Conservation (phyloP, 2,113 vertebrate genomes). For the Clinocottus analis region DNA sequence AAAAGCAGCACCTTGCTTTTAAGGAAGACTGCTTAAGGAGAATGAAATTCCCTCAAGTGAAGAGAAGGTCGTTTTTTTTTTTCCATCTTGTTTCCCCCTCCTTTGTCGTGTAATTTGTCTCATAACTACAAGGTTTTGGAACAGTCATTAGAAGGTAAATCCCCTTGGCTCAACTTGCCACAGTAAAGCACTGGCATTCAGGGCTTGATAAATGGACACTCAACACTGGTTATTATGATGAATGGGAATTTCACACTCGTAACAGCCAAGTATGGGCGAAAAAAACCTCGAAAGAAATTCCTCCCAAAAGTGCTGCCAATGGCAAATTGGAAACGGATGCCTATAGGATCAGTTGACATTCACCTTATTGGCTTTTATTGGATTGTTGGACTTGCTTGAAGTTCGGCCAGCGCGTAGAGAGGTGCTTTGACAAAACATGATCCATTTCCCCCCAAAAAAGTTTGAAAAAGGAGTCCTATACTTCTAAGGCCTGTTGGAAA, state of each 20-base stretch:
- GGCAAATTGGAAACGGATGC: conserved; percentile 73
- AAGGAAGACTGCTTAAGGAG: conserved; percentile 18
- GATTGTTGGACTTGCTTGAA: conserved; percentile 53
- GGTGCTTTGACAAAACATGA: conserved; percentile 29
- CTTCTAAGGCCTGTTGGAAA: neutral
- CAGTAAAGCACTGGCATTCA: conserved; percentile 51
- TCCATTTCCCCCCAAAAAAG: conserved; percentile 44
- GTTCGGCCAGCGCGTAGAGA: conserved; percentile 12
- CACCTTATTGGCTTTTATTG: conserved; percentile 59
- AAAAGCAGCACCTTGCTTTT: conserved; percentile 24
- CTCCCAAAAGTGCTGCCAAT: conserved; percentile 66
- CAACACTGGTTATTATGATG: conserved; percentile 83
- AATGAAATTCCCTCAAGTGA: conserved; percentile 1
- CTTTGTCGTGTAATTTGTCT: conserved; percentile 70
- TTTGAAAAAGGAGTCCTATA: conserved; percentile 36
- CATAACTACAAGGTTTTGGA: conserved; percentile 64
- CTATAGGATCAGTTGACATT: conserved; percentile 67
- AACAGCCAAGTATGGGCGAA: conserved; percentile 62
- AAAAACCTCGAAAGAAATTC: conserved; percentile 44
- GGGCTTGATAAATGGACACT: conserved; percentile 82
- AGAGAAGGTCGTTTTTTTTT: neutral
- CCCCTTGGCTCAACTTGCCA: conserved; percentile 56
- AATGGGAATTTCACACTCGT: conserved; percentile 81
- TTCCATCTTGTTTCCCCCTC: conserved; percentile 41
- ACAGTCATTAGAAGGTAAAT: conserved; percentile 65